These are phyloP conservation scores for Synanthedon vespiformis DNA, from an alignment of 2,888 invertebrate species.

Conservation along the genomic window DNA sequence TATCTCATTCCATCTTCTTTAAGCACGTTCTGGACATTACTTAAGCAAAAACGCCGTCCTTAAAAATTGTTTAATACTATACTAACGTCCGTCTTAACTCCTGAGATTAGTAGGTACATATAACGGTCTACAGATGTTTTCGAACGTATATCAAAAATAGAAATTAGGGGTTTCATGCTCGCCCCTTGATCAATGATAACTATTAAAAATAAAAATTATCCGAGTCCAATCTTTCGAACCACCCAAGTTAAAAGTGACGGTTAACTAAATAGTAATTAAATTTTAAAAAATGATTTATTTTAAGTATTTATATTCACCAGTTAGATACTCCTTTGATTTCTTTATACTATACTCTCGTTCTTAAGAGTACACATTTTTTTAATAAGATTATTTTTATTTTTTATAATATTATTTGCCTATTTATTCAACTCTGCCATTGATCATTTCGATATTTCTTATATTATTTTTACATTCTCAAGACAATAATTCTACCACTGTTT, in stretches of 20 bases:
- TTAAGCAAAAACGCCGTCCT: not conserved
- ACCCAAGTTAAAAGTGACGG: constrained; percentile 33
- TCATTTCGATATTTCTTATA: no score
- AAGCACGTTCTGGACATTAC: not conserved
- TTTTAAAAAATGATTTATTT: no score
- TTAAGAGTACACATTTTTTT: no score
- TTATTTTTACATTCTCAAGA: no score
- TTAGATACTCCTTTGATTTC: no score
- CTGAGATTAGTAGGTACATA: constrained; percentile 9
- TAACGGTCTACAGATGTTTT: constrained; percentile 54
- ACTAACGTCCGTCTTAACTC: not conserved
- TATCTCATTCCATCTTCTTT: no score
- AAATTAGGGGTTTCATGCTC: constrained; percentile 56
- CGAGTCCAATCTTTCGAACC: constrained; percentile 35
- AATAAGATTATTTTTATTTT: no score
- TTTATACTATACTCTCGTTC: no score
- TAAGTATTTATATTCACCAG: no score
- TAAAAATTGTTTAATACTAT: not conserved
- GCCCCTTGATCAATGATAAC: constrained; percentile 45
- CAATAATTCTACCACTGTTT: no score
- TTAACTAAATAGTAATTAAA: not conserved
- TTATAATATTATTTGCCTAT: no score
- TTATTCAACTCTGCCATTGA: no score
- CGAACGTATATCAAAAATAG: constrained; percentile 49
- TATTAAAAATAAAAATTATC: constrained; percentile 58